These are phyloP conservation scores for Hypsibius dujardini DNA, from an alignment of 1,140 invertebrate genomes.

Conservation along the genomic window DNA sequence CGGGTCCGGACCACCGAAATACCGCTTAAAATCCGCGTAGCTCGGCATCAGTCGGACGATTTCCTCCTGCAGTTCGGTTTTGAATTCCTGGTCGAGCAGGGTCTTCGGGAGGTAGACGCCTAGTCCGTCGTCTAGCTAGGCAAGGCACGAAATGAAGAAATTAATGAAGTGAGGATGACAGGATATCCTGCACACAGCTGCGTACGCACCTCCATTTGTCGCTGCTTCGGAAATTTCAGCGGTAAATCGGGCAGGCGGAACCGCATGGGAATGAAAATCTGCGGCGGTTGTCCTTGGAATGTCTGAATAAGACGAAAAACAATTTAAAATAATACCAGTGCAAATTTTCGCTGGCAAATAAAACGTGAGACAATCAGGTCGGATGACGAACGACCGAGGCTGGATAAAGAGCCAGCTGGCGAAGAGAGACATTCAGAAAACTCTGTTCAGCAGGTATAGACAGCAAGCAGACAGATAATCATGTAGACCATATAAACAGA, in stretches of 20 bases:
- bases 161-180: neutral
- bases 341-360: no score
- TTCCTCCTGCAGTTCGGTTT: neutral
- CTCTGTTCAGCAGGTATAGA: no score
- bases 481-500: no score
- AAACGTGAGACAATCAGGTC: no score
- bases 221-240: neutral
- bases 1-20: neutral
- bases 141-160: neutral
- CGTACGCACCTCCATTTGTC: constrained; percentile 2
- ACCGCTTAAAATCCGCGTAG: constrained; percentile 7
- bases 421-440: no score
- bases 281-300: neutral
- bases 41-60: neutral
- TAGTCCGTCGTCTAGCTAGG: neutral
- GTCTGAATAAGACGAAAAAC: neutral
- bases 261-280: constrained; percentile 12
- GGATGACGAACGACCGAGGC: no score
- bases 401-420: no score
- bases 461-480: no score
- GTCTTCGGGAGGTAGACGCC: neutral
- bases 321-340: no score
- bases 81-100: neutral
- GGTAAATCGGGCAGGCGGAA: constrained; percentile 10
- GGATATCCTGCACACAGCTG: no score